Evolutionary conservation across 1,140 invertebrate species (phyloP).

Genomic region (Lepidurus apus): DNA sequence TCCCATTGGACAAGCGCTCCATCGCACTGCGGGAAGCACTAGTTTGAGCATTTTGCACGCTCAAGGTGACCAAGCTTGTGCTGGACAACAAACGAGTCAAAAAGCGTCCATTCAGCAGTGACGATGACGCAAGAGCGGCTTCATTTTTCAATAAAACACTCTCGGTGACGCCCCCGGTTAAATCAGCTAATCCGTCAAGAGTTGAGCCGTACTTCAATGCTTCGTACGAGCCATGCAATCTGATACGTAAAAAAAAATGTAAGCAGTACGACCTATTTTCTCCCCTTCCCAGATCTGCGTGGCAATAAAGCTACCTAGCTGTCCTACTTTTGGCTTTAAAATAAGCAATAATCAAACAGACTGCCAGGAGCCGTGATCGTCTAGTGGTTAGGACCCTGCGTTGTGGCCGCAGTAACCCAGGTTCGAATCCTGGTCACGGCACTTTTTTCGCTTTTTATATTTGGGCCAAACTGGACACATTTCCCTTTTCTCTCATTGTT

Average conservation of each 20-base stretch:
- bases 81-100: constrained; percentile 69
- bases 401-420: constrained; percentile 89
- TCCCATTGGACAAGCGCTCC: constrained; percentile 70
- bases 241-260: constrained; percentile 45
- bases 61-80: constrained; percentile 79
- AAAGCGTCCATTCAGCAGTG: constrained; percentile 57
- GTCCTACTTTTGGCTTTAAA: too few relatives aligned
- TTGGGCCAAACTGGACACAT: neutral
- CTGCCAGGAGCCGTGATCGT: constrained; percentile 65
- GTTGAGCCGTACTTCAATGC: constrained; percentile 87
- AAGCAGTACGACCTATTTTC: neutral
- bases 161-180: constrained; percentile 84
- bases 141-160: constrained; percentile 55
- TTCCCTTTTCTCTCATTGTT: neutral
- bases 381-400: constrained; percentile 87
- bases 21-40: constrained; percentile 52
- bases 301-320: too few relatives aligned
- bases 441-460: constrained; percentile 47
- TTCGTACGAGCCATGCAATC: constrained; percentile 94
- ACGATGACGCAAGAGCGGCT: constrained; percentile 49
- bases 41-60: constrained; percentile 47
- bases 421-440: constrained; percentile 92
- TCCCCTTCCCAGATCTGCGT: too few relatives aligned
- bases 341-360: neutral
- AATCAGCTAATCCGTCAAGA: constrained; percentile 77